Evolutionary conservation across 2,113 vertebrate genomes (phyloP), one percentile per base, ranked within the genome.

Genomic region (Synchiropus splendidus): DNA sequence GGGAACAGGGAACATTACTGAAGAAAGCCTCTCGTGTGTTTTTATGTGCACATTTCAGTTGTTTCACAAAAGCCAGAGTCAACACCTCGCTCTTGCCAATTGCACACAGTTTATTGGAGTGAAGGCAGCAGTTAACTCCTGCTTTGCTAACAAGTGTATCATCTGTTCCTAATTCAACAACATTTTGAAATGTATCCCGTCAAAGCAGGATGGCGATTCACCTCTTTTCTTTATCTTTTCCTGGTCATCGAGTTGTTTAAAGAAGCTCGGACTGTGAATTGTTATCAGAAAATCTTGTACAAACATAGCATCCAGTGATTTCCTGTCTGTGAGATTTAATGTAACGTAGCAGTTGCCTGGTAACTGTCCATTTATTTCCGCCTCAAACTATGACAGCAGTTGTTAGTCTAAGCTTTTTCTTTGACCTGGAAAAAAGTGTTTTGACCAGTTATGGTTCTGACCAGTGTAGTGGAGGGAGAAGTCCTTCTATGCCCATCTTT

Each of bases 381-480:
- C 37, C 12, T 6, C 12, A 36, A 31, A 58, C 40, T 41, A 21
- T 48, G 54, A 35, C 4, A 8, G 21, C 31, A 52, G 37, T 63
- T 45, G 27, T 42, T 15, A 9, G 31, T 63, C 33, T 32, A 5
- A 58, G 13, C 10, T n/a, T 51, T 67, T 10, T 6, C 30, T 41
- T 63, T 59, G 37, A 68, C 52, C 38, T 33, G 45, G 27, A 42
- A 32, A 37, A 27, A 13, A 60, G 38, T 54, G 2, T 8, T 39
- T 51, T 18, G 55, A 12, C 61, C 60, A 67, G 57, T 53, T 70
- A 64, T 64, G 61, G 43, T 31, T 18, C 17, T 58, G 41, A 46
- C 36, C 8, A 31, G 2, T 12, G 37, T 36, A 16, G 6, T 2
- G 13, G 3, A 14, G 2, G 17, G 32, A 32, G 31, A 37, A 47